Evolutionary conservation across 2,797 vertebrate genomes (phyloP), one percentile per base, ranked within the genome.

Genomic region (Gallirallus australis): DNA sequence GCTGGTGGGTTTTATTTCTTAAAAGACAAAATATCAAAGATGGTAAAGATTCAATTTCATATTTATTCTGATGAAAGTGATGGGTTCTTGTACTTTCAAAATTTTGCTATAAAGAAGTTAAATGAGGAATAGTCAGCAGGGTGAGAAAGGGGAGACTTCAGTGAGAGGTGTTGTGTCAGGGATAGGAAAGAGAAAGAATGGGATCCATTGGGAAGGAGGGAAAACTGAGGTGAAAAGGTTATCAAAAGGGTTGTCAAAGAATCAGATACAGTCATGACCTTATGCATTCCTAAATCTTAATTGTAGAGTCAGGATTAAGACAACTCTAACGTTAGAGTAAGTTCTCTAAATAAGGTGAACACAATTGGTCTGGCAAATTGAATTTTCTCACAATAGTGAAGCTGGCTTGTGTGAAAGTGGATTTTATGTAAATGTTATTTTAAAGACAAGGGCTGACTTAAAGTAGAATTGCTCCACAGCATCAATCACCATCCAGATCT

Each of bases 301-400:
- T 39, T 14, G 30, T 24, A 70, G 16, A 54, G 3, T 11, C 42
- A 66, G 35, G n/a, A 50, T 54, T 56, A 66, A 66, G 78, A 15
- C 12, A 37, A 35, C 25, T 45, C 33, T 40, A 61, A 33, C 4
- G 37, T 40, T 54, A 48, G 40, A 56, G 30, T 17, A 76, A 70
- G 60, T 90, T 86, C 86, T 63, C 61, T 81, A 68, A 86, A 86
- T 90, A 77, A 60, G 24, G 10, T 42, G 45, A 77, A 18, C 25
- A 50, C n/a, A n/a, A 35, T 69, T 33, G 48, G 31, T 68, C 53
- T 83, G 72, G 68, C 50, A 96, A 88, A 82, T 35, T 53, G 68
- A 91, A 91, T 94, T 93, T 86, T 90, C 82, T 97, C 87, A 93
- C 82, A 96, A 80, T 59, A 85, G 63, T 15, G 83, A 79, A 87